Evolutionary conservation across 2,113 vertebrate genomes (phyloP).

Genomic region (Protobothrops mucrosquamatus): DNA sequence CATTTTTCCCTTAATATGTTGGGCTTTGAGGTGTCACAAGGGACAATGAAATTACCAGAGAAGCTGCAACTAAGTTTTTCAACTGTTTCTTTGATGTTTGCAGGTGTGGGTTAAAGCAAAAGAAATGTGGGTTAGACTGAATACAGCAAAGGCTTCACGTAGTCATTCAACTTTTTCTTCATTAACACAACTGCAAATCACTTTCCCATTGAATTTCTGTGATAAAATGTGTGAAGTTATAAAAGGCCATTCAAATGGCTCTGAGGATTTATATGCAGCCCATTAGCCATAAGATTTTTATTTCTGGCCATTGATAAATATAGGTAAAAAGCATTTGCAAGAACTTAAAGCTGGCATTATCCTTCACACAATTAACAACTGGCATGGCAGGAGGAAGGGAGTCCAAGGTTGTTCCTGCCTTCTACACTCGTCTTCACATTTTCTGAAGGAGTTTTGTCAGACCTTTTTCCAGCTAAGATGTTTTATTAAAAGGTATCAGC

Average conservation of each 20-base stretch:
- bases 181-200: neutral
- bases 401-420: neutral
- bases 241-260: neutral
- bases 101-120: neutral
- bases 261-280: neutral
- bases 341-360: neutral
- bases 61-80: neutral
- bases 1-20: neutral
- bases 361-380: neutral
- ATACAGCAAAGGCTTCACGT: neutral
- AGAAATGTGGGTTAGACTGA: neutral
- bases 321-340: neutral
- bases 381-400: neutral
- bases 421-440: neutral
- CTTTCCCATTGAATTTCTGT: neutral
- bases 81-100: neutral
- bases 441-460: neutral
- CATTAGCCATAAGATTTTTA: neutral
- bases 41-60: neutral
- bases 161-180: neutral
- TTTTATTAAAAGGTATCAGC: neutral
- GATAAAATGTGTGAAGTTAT: neutral
- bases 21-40: neutral
- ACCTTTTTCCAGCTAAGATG: neutral
- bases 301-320: neutral